Conservation (phyloP, 2,113 vertebrate genomes). For the Callithrix jacchus region DNA sequence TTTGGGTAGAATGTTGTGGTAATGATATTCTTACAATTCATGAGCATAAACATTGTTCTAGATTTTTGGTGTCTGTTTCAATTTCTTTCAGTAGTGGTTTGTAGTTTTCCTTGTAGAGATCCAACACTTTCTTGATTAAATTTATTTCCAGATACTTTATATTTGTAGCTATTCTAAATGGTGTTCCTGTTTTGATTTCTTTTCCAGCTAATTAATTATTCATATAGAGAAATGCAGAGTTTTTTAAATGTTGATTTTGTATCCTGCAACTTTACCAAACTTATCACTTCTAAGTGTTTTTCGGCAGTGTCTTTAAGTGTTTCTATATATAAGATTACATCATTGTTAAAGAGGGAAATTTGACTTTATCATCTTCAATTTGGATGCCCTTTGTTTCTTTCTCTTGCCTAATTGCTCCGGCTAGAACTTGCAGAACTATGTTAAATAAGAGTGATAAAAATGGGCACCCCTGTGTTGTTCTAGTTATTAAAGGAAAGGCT, state of each 20-base stretch:
- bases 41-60: neutral
- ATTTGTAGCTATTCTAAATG: neutral
- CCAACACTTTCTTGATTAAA: neutral
- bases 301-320: neutral
- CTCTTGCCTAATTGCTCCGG: neutral
- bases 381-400: neutral
- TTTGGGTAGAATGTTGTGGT: too few relatives aligned
- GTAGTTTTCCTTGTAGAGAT: neutral
- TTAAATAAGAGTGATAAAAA: neutral
- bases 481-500: neutral
- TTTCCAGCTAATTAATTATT: neutral
- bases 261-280: neutral
- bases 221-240: neutral
- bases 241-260: neutral
- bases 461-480: neutral
- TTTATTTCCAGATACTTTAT: neutral
- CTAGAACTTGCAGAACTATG: neutral
- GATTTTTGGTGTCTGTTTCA: neutral
- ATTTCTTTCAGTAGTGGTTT: neutral
- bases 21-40: neutral
- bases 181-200: neutral
- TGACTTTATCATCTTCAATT: neutral
- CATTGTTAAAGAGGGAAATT: neutral
- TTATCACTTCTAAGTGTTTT: neutral
- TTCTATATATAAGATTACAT: neutral